A percentile compares a stretch with the other conserved stretches of the same genome.
Conservation (phyloP, 2,113 vertebrate genomes). For the Platysternon megacephalum region DNA sequence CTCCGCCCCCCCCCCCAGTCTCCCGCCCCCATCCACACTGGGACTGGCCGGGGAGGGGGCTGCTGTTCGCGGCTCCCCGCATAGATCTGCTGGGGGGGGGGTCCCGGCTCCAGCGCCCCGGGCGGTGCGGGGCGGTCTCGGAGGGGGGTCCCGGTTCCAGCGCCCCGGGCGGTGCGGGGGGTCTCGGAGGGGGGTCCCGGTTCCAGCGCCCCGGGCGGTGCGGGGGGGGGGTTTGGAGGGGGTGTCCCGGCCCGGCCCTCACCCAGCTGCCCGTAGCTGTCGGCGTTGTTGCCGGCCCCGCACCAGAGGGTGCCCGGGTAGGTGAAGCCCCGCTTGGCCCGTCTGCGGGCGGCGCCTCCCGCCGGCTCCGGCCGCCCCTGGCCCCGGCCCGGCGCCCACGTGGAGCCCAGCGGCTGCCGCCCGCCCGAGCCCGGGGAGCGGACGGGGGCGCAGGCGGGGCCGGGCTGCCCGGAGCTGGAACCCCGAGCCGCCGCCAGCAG, state of each 20-base stretch:
- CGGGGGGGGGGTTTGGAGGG: background rate
- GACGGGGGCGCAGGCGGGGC: background rate
- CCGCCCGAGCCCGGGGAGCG: conserved; percentile 67
- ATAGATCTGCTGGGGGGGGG: no score
- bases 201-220: fast-evolving
- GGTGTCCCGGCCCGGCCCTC: background rate
- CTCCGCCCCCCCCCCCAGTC: no score
- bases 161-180: fast-evolving
- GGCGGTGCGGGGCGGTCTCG: no score
- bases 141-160: no score
- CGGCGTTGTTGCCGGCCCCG: conserved; percentile 86
- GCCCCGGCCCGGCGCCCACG: conserved; percentile 33
- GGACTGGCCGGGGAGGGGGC: no score
- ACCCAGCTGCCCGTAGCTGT: conserved; percentile 83
- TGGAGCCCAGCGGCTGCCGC: conserved; percentile 67
- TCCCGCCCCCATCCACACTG: no score
- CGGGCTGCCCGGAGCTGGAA: background rate
- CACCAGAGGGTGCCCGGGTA: conserved; percentile 88
- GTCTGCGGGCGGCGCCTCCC: conserved; percentile 16
- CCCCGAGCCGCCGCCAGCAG: background rate
- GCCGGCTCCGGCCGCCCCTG: background rate
- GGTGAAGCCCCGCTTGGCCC: conserved; percentile 84
- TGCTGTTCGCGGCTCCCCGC: no score
- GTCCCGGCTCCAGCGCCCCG: no score
- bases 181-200: no score